A percentile compares a stretch with the other conserved stretches of the same genome.
phyloP scores from a whole-genome alignment of 2,113 vertebrate genomes.

The Falco punctatus region DNA sequence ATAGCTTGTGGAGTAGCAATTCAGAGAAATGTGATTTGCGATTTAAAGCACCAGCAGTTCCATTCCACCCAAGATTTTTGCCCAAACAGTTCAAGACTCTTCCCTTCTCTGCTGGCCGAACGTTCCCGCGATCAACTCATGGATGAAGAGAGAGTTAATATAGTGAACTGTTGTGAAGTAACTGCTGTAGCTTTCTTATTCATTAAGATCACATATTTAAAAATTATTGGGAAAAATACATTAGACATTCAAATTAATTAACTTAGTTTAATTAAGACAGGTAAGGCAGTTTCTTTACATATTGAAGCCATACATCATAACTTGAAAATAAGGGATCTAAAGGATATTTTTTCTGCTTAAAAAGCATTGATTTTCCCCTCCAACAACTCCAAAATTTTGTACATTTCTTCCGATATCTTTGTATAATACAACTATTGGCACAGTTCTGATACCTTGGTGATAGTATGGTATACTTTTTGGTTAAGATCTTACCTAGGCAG shows the following conservation, averaged over 20 bases:
- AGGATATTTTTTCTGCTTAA: neutral
- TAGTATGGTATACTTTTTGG: neutral
- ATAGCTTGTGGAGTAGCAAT: neutral
- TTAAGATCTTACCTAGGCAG: neutral
- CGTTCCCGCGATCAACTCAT: fast-evolving
- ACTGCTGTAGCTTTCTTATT: neutral
- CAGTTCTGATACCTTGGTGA: neutral
- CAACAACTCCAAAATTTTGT: neutral
- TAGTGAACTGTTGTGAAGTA: neutral
- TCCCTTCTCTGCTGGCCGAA: neutral
- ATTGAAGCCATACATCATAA: neutral
- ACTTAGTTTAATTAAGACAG: neutral
- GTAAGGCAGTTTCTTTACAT: neutral
- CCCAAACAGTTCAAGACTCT: neutral
- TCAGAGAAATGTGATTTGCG: neutral
- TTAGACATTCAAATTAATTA: neutral
- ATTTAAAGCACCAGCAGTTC: neutral
- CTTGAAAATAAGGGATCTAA: neutral
- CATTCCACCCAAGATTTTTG: neutral
- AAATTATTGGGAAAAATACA: neutral
- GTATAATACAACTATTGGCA: neutral
- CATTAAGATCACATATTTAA: neutral
- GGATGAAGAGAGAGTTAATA: neutral
- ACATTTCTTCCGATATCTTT: neutral
- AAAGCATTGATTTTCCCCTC: neutral